These are phyloP conservation scores for Orgyia antiqua DNA, from an alignment of 2,888 invertebrate genomes.

Conservation along the genomic window DNA sequence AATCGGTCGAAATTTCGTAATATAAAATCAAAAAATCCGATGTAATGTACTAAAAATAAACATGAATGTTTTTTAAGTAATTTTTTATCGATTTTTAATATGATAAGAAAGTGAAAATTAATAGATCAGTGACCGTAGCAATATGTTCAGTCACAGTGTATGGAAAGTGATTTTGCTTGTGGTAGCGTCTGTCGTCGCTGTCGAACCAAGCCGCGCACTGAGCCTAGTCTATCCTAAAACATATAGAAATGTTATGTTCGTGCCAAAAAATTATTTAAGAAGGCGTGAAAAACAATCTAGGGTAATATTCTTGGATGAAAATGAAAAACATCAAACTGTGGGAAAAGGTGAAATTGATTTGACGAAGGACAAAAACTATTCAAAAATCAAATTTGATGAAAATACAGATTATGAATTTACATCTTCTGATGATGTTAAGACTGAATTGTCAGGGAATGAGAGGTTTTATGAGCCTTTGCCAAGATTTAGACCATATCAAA, in stretches of 20 bases:
- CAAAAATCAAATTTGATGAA: conserved; percentile 73
- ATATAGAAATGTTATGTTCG: conserved; percentile 57
- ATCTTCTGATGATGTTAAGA: conserved; percentile 45
- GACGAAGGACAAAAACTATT: conserved; percentile 46
- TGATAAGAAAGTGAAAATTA: conserved; percentile 68
- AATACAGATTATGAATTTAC: conserved; percentile 65
- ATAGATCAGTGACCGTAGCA: conserved; percentile 64
- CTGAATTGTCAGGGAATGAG: conserved; percentile 51
- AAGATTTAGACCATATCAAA: conserved; percentile 41
- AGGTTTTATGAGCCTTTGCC: conserved; percentile 57
- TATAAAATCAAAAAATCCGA: conserved; percentile 19
- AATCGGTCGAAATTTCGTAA: conserved; percentile 21
- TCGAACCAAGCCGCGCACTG: conserved; percentile 63
- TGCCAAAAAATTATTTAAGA: conserved; percentile 50
- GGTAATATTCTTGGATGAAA: conserved; percentile 60
- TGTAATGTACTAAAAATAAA: conserved; percentile 35
- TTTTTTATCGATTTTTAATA: conserved; percentile 10
- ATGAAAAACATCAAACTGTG: conserved; percentile 50
- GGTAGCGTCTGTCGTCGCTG: conserved; percentile 49
- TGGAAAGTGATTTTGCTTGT: conserved; percentile 71
- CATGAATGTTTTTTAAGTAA: conserved; percentile 22
- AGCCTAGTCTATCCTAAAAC: conserved; percentile 55
- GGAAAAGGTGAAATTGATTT: conserved; percentile 67
- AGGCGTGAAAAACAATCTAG: conserved; percentile 39
- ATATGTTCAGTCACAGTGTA: conserved; percentile 68